phyloP scores from a whole-genome alignment of 2,113 vertebrate genomes.

The Pterocles burchelli region DNA sequence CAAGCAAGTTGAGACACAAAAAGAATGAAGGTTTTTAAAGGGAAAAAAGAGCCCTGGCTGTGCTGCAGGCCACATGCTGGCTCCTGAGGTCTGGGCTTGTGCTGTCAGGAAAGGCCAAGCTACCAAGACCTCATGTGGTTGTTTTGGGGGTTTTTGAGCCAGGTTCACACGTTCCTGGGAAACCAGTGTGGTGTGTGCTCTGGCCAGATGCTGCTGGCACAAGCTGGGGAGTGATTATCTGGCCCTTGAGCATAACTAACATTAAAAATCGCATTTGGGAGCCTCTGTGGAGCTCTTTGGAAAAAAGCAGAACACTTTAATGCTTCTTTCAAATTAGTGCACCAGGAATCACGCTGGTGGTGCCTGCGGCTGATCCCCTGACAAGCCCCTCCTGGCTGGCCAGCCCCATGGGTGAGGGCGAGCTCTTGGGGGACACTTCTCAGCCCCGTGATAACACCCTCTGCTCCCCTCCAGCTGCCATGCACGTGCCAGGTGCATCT shows the following conservation, averaged over 20 bases:
- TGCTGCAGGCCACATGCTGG: background rate
- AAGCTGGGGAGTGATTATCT: background rate
- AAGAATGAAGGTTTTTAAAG: background rate
- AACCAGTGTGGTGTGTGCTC: background rate
- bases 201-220: background rate
- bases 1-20: background rate
- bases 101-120: background rate
- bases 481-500: fast-evolving
- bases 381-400: background rate
- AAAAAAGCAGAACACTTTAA: background rate
- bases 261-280: background rate
- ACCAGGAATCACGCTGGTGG: background rate
- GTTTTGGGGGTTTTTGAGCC: background rate
- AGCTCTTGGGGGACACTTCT: background rate
- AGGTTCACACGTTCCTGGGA: background rate
- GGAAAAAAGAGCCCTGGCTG: background rate
- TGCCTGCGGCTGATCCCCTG: fast-evolving
- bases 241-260: background rate
- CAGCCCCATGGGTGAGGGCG: fast-evolving
- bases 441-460: background rate
- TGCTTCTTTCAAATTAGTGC: fast-evolving
- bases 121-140: background rate
- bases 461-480: background rate
- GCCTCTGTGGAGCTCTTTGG: background rate
- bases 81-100: background rate